A percentile compares a stretch with the other conserved stretches of the same genome.
Evolutionary conservation across 2,888 invertebrate species (phyloP).

Genomic region (Drosophila gaucha): DNA sequence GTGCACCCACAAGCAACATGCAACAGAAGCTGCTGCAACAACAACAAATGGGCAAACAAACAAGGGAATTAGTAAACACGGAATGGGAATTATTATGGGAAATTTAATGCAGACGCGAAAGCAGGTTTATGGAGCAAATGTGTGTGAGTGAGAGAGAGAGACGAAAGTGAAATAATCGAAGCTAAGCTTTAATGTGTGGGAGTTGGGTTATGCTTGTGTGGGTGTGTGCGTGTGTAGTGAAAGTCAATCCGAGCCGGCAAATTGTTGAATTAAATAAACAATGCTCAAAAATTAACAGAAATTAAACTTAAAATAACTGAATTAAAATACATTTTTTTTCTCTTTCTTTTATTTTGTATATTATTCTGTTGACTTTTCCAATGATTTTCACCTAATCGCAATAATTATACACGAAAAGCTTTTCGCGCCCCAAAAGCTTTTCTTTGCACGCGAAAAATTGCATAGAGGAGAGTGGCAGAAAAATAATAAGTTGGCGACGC

Average conservation of each 20-base stretch:
- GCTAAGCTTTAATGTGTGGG: constrained; percentile 31
- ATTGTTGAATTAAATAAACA: constrained; percentile 5
- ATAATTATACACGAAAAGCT: constrained; percentile 42
- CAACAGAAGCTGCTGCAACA: constrained; percentile 42
- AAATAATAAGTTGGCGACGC: constrained; percentile 31
- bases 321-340: neutral
- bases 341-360: neutral
- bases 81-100: constrained; percentile 49
- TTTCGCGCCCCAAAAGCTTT: constrained; percentile 31
- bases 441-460: constrained; percentile 38
- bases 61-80: constrained; percentile 33
- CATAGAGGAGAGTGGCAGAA: constrained; percentile 31
- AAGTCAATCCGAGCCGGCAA: constrained; percentile 22
- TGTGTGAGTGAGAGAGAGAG: constrained; percentile 12
- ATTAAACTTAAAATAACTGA: too few species aligned
- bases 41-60: constrained; percentile 27
- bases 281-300: neutral
- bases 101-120: constrained; percentile 53
- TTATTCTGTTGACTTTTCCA: neutral
- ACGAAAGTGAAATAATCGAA: constrained; percentile 63
- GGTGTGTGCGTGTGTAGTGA: constrained; percentile 18
- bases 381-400: constrained; percentile 21
- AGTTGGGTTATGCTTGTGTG: neutral
- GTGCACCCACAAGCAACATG: constrained; percentile 33
- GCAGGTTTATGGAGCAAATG: constrained; percentile 67